Evolutionary conservation across 2,113 vertebrate genomes (phyloP).

Genomic region (Entomyzon cyanotis): DNA sequence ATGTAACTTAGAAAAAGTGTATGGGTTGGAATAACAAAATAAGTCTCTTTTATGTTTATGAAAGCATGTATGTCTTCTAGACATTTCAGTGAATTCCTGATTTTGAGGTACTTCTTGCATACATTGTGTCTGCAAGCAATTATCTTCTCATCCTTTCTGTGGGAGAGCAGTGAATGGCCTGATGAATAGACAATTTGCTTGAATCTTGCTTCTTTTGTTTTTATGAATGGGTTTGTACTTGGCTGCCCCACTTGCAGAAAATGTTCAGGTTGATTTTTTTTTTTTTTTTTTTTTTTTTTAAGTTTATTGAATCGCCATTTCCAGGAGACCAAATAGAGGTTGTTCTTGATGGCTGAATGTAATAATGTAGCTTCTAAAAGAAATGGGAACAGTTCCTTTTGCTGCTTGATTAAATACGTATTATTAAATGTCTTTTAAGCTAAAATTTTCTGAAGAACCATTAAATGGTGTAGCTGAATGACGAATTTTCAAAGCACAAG

Average conservation of each 20-base stretch:
- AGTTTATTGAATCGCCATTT: not conserved
- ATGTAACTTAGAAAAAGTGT: not conserved
- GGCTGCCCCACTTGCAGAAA: not conserved
- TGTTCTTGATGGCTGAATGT: not conserved
- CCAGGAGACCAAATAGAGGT: not conserved
- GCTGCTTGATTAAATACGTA: not conserved
- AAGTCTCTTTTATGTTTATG: not conserved
- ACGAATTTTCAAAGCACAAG: not conserved
- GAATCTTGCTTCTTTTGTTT: not conserved
- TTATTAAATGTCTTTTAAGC: constrained; percentile 12
- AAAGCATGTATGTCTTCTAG: not conserved
- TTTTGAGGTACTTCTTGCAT: not conserved
- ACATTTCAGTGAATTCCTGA: not conserved
- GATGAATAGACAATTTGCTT: not conserved
- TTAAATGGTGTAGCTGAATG: not conserved
- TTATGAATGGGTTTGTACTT: not conserved
- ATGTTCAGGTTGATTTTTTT: not conserved
- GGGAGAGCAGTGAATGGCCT: not conserved
- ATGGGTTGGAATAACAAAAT: not conserved
- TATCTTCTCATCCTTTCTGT: not conserved
- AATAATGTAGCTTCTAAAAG: not conserved
- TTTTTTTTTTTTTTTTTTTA: not conserved
- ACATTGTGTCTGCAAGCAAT: not conserved
- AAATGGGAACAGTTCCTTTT: not conserved
- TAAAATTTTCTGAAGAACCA: not conserved